A percentile compares a stretch with the other conserved stretches of the same genome.
These are phyloP conservation scores for Candoia aspera DNA, from an alignment of 2,113 vertebrate species.

Conservation along the genomic window DNA sequence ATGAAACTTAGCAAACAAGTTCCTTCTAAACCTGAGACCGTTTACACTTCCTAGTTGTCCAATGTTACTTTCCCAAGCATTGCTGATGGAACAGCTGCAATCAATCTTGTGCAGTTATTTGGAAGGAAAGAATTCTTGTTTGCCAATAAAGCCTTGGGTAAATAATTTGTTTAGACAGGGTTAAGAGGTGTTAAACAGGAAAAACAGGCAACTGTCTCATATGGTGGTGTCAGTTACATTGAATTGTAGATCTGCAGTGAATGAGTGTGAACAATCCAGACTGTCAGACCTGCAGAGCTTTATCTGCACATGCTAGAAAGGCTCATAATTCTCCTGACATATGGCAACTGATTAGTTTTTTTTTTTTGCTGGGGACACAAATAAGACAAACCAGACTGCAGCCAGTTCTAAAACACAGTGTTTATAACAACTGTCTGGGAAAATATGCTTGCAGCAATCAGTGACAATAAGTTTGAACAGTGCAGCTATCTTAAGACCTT, in stretches of 20 bases:
- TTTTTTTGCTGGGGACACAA: constrained; percentile 34
- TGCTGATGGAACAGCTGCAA: constrained; percentile 35
- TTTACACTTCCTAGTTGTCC: constrained; percentile 29
- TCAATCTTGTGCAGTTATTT: constrained; percentile 38
- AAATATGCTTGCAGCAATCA: neutral
- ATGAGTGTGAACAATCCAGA: neutral
- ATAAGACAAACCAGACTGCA: neutral
- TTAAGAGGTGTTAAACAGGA: constrained; percentile 51
- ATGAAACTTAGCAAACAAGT: neutral
- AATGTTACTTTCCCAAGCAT: constrained; percentile 37
- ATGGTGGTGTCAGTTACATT: constrained; percentile 12
- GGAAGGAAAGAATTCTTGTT: constrained; percentile 50
- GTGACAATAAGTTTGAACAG: neutral
- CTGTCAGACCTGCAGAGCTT: neutral
- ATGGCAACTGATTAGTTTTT: constrained; percentile 15
- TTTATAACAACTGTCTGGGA: constrained; percentile 3
- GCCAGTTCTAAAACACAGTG: neutral
- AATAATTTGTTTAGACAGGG: constrained; percentile 57
- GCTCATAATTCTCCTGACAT: constrained; percentile 26
- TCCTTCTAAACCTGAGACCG: neutral
- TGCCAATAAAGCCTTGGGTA: constrained; percentile 51
- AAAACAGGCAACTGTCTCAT: constrained; percentile 43
- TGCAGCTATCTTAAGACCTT: neutral
- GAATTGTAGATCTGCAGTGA: rapidly evolving
- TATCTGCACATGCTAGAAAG: neutral